Evolutionary conservation across 2,888 invertebrate genomes (phyloP), one percentile per base, ranked within the genome.

Genomic region (Drosophila buzzatii): DNA sequence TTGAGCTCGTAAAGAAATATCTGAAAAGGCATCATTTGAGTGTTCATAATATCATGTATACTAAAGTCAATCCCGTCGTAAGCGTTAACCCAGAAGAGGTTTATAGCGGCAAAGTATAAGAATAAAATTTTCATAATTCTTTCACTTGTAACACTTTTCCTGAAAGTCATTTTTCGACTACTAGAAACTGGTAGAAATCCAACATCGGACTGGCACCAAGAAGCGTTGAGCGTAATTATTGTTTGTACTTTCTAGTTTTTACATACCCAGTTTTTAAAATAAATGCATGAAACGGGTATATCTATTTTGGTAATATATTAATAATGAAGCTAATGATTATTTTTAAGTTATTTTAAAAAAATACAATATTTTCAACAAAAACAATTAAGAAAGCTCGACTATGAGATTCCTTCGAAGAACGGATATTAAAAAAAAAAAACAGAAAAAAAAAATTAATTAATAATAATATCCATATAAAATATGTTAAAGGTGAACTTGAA

Each of bases 31-130:
- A 82, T 78, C 66, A 78, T 61, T 39, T 66, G 35, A 23, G 57
- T 68, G 61, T 57, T 70, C 14, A 78, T 68, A 27, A 79, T 78
- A 45, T 82, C 82, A 23, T 74, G 42, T 14, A 73, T 41, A 60
- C 82, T 65, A 10, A 78, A 52, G 10, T 78, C 62, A 16, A 73
- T 44, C 0, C 53, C 42, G 10, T 56, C 44, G 0, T 58, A 45
- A 10, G 27, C 44, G n/a, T 18, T n/a, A 33, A 35, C 41, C n/a
- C 39, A 23, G 9, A 18, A 8, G 3, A n/a, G 10, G 7, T 18
- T 37, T 0, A 52, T 14, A 60, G 12, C n/a, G 60, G 3, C 9
- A 33, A 61, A 33, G 14, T 23, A 60, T 12, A 27, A 14, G 1
- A 31, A 12, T 1, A 33, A 18, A n/a, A n/a, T 12, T 41, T 31